Base-by-base conservation (phyloP, 2,888 invertebrate species). In the Brachypterus glaber region DNA sequence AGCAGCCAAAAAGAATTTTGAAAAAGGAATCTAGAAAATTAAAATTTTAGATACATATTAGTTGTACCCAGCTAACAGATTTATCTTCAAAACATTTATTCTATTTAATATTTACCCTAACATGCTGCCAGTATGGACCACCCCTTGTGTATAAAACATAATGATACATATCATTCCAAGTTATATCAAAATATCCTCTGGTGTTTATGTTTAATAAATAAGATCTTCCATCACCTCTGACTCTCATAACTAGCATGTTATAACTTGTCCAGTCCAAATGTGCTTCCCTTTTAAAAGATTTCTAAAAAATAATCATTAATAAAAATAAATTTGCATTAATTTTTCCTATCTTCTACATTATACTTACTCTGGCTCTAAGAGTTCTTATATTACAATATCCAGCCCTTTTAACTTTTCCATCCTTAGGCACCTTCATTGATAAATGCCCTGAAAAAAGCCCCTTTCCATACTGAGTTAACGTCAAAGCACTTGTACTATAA, bases 41-140 rank as follows among this genome's bases (percentile, higher is more conserved):
- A 25, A 14, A n/a, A 12, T 14, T 18, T 8, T 26, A 3, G 16
- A 3, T 3, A 29, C 5, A 7, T 11, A 29, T 11, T 29, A 8
- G 5, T 7, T 11, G 21, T 9, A 21, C 21, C n/a, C n/a, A n/a
- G n/a, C n/a, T n/a, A n/a, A n/a, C n/a, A n/a, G n/a, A n/a, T n/a
- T n/a, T n/a, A n/a, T n/a, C n/a, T n/a, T n/a, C 33, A 29, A 21
- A 34, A 15, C 32, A 12, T 16, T 37, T 39, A 14, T 2, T 15
- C 7, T 9, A 9, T 5, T 21, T 7, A 21, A 35, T 34, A 46
- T 45, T 57, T 66, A 88, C 88, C 74, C 81, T 88, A 16, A 83
- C 77, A 44, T 78, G 68, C 70, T 98, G 97, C 98, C 98, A 98
- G 62, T 98, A 96, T 0, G 98, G 98, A 0, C 97, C 96, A 25